phyloP scores from a whole-genome alignment of 2,888 invertebrate genomes.

The Lysandra coridon region DNA sequence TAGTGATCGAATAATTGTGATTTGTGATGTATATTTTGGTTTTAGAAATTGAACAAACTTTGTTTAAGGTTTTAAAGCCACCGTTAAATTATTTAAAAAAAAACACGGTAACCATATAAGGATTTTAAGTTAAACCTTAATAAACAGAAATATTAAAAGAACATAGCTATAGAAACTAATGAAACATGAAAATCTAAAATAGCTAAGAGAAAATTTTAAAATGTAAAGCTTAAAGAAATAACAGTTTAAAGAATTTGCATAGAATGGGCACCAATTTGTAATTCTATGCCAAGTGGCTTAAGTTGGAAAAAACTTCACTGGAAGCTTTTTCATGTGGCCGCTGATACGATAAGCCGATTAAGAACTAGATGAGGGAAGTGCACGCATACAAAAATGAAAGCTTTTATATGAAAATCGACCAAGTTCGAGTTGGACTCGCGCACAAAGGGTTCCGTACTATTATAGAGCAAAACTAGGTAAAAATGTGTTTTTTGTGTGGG shows the following conservation, averaged over 20 bases:
- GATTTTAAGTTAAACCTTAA: no score
- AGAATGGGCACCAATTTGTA: slow-evolving; percentile 35
- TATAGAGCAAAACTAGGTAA: no score
- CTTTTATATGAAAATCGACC: background rate
- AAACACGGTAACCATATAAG: no score
- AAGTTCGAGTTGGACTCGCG: no score
- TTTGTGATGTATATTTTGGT: background rate
- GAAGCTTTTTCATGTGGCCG: slow-evolving; percentile 63
- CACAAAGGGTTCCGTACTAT: no score
- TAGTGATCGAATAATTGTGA: no score
- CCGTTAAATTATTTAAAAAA: no score
- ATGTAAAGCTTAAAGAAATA: slow-evolving; percentile 20
- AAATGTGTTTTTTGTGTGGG: no score
- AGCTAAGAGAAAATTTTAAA: slow-evolving; percentile 18
- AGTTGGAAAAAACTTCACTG: slow-evolving; percentile 54
- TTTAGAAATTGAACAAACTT: no score
- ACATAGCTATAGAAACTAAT: background rate
- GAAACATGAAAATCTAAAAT: background rate
- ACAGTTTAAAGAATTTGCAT: slow-evolving; percentile 23
- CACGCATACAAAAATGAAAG: slow-evolving; percentile 17
- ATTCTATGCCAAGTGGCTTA: slow-evolving; percentile 46
- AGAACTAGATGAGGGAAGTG: slow-evolving; percentile 52
- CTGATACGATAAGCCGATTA: slow-evolving; percentile 72
- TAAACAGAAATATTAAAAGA: background rate
- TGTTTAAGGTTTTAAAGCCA: no score